Percentiles rank a stretch among this genome's conserved stretches.
Conservation (phyloP, 2,888 invertebrate genomes). For the Cheilosia variabilis region DNA sequence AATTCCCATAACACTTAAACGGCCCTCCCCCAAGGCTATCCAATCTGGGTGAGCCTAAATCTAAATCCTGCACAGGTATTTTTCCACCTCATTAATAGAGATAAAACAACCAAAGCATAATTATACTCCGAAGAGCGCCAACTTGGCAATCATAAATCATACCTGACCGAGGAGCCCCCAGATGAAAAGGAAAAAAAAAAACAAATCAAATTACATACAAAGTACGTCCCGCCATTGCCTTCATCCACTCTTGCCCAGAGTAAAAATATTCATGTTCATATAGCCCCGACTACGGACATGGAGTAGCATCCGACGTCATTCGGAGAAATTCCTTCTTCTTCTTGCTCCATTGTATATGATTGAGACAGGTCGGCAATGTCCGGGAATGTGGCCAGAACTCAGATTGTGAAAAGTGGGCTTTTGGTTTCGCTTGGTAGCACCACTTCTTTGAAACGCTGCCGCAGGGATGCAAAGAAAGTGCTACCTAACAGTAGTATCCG, state of each 20-base stretch:
- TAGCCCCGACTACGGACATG: too few species aligned
- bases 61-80: constrained; percentile 56
- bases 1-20: constrained; percentile 37
- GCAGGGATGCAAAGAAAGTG: constrained; percentile 73
- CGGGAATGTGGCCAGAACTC: constrained; percentile 28
- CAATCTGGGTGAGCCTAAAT: constrained; percentile 1
- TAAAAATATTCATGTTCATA: constrained; percentile 13
- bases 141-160: constrained; percentile 61
- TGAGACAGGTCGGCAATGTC: constrained; percentile 42
- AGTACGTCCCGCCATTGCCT: not conserved
- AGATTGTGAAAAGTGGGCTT: constrained; percentile 63
- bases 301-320: constrained; percentile 28
- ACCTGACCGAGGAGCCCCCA: constrained; percentile 37
- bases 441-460: constrained; percentile 62
- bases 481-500: constrained; percentile 72
- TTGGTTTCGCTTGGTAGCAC: constrained; percentile 69
- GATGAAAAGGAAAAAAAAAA: too few species aligned
- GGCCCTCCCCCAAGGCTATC: constrained; percentile 36
- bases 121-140: constrained; percentile 55
- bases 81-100: constrained; percentile 70
- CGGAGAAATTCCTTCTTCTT: constrained; percentile 60
- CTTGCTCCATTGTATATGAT: constrained; percentile 58
- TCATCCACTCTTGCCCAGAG: not conserved
- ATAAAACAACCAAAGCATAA: constrained; percentile 64
- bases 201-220: not conserved